Evolutionary conservation across 2,888 invertebrate species (phyloP), one percentile per base, ranked within the genome.

Genomic region (Epsilonema sp.): DNA sequence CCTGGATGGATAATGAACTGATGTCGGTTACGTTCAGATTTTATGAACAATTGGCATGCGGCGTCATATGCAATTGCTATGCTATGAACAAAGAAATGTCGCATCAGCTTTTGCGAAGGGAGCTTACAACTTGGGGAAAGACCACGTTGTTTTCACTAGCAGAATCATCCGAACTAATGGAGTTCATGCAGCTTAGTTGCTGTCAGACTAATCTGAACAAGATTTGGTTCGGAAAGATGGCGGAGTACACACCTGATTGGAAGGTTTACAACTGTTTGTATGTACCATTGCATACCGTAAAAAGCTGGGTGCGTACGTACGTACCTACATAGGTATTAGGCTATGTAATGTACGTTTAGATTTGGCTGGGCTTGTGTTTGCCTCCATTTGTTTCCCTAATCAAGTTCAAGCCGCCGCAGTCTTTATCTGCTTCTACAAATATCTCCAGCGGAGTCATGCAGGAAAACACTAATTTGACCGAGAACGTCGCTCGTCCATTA

Each of bases 171-270:
- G 55, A 58, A 16, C 65, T 66, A 3, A 47, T 47, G 47, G 62
- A 63, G 45, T 66, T 67, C 48, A 61, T 66, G 56, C 62, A 60
- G 25, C 65, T 65, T 46, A 59, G 63, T 3, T 57, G 58, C 43
- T 66, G 65, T 51, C 66, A 67, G 55, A 64, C 65, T 2, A 64
- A 64, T 50, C 59, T 67, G n/a, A 65, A 64, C 46, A 52, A 54
- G 36, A 64, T 66, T 45, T 67, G 67, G 67, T 65, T 61, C 48
- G 67, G 67, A 4, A 52, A 58, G 20, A 63, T 67, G 62, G 62
- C 61, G 1, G 56, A 61, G 22, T 62, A 64, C 52, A 66, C 65
- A 3, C 56, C 62, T 22, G 55, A 54, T 11, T 58, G 59, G 55
- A 66, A 63, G 61, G 65, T 65, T 39, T 48, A 16, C 4, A n/a